Conservation (phyloP, 1,140 invertebrate species). For the Stegodyphus mimosarum region DNA sequence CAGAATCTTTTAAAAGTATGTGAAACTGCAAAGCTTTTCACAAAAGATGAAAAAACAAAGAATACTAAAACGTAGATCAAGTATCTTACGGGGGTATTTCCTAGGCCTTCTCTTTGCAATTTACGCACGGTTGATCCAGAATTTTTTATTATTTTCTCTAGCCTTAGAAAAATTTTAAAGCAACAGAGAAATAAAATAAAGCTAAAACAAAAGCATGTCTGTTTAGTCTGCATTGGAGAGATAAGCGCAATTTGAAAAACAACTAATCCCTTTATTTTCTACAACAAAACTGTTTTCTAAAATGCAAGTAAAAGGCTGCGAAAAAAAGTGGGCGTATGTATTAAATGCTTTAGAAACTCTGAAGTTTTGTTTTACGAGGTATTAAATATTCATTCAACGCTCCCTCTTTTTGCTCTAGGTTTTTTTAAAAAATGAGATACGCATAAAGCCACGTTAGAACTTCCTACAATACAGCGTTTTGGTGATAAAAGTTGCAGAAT, state of each 20-base stretch:
- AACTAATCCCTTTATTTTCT: conserved; percentile 30
- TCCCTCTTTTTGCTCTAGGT: background rate
- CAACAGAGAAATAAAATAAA: background rate
- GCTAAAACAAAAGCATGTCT: background rate
- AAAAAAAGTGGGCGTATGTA: background rate
- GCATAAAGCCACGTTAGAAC: too few relatives aligned
- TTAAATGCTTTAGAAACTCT: too few relatives aligned
- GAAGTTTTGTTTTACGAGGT: conserved; percentile 21
- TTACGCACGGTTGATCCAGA: background rate
- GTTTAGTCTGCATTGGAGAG: conserved; percentile 14
- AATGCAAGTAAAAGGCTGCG: background rate
- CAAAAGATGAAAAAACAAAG: too few relatives aligned
- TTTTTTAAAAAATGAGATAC: background rate
- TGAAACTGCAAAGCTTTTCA: too few relatives aligned
- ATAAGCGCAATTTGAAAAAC: conserved; percentile 35
- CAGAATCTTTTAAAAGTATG: too few relatives aligned
- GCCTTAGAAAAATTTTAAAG: background rate
- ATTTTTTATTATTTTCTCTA: background rate
- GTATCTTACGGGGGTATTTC: background rate
- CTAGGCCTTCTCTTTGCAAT: background rate
- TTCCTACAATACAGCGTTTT: too few relatives aligned
- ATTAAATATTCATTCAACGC: conserved; percentile 21
- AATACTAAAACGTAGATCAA: background rate
- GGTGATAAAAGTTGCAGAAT: too few relatives aligned
- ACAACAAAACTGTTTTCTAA: conserved; percentile 16